phyloP scores from a whole-genome alignment of 2,797 vertebrate genomes.

The Carduelis carduelis region DNA sequence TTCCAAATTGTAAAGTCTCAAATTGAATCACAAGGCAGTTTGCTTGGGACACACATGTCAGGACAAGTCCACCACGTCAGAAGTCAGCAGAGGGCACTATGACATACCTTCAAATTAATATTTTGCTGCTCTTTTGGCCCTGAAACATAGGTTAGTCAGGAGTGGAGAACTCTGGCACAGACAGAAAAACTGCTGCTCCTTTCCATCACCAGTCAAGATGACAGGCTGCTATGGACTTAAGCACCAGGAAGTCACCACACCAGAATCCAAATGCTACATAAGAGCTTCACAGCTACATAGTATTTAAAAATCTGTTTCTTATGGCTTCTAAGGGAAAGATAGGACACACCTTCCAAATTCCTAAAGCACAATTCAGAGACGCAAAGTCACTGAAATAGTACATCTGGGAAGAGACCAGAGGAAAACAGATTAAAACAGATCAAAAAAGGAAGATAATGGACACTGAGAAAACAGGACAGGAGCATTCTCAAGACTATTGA shows the following conservation, averaged over 20 bases:
- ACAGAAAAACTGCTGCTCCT: neutral
- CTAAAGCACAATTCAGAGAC: neutral
- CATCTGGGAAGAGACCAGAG: neutral
- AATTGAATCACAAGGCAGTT: neutral
- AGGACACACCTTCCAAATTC: neutral
- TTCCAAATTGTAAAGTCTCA: neutral
- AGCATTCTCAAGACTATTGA: neutral
- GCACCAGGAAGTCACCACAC: neutral
- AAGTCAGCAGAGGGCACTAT: conserved; percentile 28
- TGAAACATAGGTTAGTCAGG: neutral
- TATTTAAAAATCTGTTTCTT: neutral
- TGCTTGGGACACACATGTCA: neutral
- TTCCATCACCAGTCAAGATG: neutral
- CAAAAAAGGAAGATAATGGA: neutral
- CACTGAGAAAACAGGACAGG: neutral
- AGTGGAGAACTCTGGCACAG: neutral
- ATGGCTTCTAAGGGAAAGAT: neutral
- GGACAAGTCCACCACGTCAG: neutral
- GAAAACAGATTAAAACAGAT: neutral
- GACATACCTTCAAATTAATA: neutral
- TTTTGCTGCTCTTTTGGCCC: neutral
- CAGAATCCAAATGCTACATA: neutral
- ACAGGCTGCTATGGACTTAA: accelerated
- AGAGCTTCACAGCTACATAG: neutral
- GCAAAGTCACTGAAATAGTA: neutral